These are phyloP conservation scores for Axinella damicornis DNA, from an alignment of 37 sponge, comb jelly and placozoan species.

Conservation along the genomic window DNA sequence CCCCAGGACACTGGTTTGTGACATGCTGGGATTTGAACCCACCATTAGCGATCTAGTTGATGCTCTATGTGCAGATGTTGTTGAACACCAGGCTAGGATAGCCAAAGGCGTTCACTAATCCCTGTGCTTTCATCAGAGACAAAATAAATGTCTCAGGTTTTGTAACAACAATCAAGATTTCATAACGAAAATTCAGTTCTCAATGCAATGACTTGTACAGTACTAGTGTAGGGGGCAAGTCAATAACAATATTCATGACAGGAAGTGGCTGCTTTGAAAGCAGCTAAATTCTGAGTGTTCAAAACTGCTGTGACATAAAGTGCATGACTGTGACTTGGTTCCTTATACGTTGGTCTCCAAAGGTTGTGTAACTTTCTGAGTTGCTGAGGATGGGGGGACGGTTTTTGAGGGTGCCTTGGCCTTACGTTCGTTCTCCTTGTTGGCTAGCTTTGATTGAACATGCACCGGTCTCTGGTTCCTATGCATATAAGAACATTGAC, in stretches of 20 bases:
- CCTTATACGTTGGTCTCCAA: too few relatives aligned
- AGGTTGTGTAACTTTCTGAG: too few relatives aligned
- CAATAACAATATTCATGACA: background rate
- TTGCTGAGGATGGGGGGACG: background rate
- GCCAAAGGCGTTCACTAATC: too few relatives aligned
- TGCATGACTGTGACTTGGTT: too few relatives aligned
- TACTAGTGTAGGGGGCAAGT: background rate
- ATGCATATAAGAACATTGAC: background rate
- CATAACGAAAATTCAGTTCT: too few relatives aligned
- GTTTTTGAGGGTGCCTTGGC: constrained; percentile 7
- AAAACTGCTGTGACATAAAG: background rate
- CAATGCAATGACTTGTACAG: background rate
- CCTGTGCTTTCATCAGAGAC: too few relatives aligned
- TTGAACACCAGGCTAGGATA: background rate
- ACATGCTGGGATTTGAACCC: constrained; percentile 81
- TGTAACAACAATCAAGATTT: too few relatives aligned
- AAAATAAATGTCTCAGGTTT: too few relatives aligned
- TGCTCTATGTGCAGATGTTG: constrained; percentile 35
- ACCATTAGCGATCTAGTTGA: constrained; percentile 70
- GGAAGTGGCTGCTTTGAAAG: background rate
- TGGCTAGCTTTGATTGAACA: constrained; percentile 39
- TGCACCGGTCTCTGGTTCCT: constrained; percentile 18
- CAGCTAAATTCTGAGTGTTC: background rate
- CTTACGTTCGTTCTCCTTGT: constrained; percentile 61
- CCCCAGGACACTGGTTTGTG: constrained; percentile 59